Conservation (phyloP, 2,797 vertebrate species). For the Urophycis tenuis region DNA sequence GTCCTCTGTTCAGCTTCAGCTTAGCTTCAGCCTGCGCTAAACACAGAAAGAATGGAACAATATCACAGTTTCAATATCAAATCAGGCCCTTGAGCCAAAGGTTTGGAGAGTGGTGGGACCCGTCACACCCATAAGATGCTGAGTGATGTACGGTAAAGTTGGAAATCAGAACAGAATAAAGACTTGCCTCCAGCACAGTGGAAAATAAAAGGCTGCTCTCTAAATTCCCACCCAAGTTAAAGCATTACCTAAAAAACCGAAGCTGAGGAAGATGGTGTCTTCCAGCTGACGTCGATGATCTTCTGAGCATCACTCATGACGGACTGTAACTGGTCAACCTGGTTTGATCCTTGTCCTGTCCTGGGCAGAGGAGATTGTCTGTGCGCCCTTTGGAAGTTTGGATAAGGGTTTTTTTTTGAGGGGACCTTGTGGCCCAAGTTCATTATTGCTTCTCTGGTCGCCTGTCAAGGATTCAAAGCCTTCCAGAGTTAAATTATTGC, state of each 20-base stretch:
- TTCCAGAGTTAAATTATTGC: constrained; percentile 74
- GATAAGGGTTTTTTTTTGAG: constrained; percentile 27
- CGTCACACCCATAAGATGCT: constrained; percentile 50
- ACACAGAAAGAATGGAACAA: constrained; percentile 44
- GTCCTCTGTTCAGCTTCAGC: constrained; percentile 49
- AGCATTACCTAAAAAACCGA: constrained; percentile 25
- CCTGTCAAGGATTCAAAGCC: constrained; percentile 30
- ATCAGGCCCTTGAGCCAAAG: constrained; percentile 37
- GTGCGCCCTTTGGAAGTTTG: constrained; percentile 29
- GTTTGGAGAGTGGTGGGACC: constrained; percentile 44
- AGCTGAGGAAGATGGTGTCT: constrained; percentile 30
- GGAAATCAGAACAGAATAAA: constrained; percentile 19
- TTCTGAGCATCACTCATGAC: constrained; percentile 21
- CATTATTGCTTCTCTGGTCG: constrained; percentile 69
- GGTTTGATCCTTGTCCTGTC: constrained; percentile 16
- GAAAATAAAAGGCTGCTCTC: constrained; percentile 32
- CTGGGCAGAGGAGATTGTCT: constrained; percentile 5
- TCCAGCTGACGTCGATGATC: constrained; percentile 28
- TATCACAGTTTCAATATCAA: constrained; percentile 59
- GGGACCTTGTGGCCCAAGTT: constrained; percentile 22
- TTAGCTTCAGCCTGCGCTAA: constrained; percentile 57
- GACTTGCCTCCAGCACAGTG: constrained; percentile 57
- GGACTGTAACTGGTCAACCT: constrained; percentile 24
- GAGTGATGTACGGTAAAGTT: constrained; percentile 44
- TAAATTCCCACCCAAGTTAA: not conserved